Base-by-base conservation (phyloP, 2,888 invertebrate genomes). In the Pyrochroa serraticornis region DNA sequence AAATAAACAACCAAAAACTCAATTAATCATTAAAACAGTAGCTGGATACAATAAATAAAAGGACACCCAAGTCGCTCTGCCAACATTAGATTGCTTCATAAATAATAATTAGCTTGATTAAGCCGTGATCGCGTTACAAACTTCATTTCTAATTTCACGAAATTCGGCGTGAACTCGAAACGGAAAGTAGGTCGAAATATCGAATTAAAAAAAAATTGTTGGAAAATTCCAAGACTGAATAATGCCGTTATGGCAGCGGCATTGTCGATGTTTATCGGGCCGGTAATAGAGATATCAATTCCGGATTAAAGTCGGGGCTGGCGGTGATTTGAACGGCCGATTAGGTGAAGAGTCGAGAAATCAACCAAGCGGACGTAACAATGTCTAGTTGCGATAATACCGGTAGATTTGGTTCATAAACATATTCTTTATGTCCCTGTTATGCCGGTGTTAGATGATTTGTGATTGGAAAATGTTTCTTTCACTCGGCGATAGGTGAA, bases 1-100 rank as follows among this genome's bases (percentile, higher is more conserved):
- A 22, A 12, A 30, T 42, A 42, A 37, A 38, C 37, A 38, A 47
- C 22, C 22, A 22, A 36, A 32, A 47, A 47, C 38, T n/a, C 32
- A n/a, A 61, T 59, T 59, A 51, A 59, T 59, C 49, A 59, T 42
- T 37, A 45, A 45, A 45, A 58, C 58, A 37, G 58, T 53, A 58
- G 58, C 58, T 34, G 7, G 37, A 43, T 51, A 35, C 14, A 42
- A 22, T 22, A 14, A 42, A 42, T 46, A 36, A 38, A 35, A 47
- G 38, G 31, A 47, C 38, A 46, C 46, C 46, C 46, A 47, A 35
- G 31, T 10, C 22, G 34, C 3, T 44, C 35, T 22, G 22, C 22
- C 5, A 14, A 6, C 12, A 7, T 46, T 13, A 36, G 10, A 13
- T 47, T 8, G 14, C 36, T 35, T 22, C 30, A 47, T 36, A 47